These are phyloP conservation scores for Tachysurus vachellii DNA, from an alignment of 2,113 vertebrate genomes.

Conservation along the genomic window DNA sequence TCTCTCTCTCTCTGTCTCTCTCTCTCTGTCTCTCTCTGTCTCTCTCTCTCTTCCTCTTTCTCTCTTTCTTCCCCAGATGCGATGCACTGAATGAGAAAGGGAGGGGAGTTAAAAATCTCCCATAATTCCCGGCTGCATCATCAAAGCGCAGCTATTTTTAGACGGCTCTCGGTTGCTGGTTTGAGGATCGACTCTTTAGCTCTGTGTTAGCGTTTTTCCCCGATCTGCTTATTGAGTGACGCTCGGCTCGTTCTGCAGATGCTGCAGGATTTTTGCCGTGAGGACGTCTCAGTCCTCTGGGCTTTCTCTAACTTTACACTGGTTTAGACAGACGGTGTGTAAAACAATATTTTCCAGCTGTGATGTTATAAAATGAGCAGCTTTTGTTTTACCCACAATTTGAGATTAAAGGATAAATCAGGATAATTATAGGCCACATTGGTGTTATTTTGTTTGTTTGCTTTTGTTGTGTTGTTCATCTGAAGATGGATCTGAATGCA, in stretches of 20 bases:
- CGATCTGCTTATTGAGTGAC: constrained; percentile 26
- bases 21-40: constrained; percentile 53
- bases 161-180: constrained; percentile 53
- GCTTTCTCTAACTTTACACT: background rate
- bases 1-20: constrained; percentile 7
- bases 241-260: constrained; percentile 12
- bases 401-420: background rate
- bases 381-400: background rate
- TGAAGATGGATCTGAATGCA: background rate
- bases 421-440: background rate
- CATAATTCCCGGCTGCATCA: constrained; percentile 66
- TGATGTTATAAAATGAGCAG: background rate
- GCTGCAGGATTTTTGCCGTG: constrained; percentile 31
- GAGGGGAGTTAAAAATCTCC: constrained; percentile 53
- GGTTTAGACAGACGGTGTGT: background rate
- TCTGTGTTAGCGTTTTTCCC: constrained; percentile 39
- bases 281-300: background rate
- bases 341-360: too few relatives aligned
- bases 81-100: constrained; percentile 38
- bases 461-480: background rate
- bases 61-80: constrained; percentile 59
- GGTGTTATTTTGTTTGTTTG: background rate
- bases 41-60: constrained; percentile 52
- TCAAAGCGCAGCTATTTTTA: constrained; percentile 72
- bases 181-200: constrained; percentile 43